Evolutionary conservation across 2,888 invertebrate species (phyloP).

Genomic region (Lumbricus terrestris): DNA sequence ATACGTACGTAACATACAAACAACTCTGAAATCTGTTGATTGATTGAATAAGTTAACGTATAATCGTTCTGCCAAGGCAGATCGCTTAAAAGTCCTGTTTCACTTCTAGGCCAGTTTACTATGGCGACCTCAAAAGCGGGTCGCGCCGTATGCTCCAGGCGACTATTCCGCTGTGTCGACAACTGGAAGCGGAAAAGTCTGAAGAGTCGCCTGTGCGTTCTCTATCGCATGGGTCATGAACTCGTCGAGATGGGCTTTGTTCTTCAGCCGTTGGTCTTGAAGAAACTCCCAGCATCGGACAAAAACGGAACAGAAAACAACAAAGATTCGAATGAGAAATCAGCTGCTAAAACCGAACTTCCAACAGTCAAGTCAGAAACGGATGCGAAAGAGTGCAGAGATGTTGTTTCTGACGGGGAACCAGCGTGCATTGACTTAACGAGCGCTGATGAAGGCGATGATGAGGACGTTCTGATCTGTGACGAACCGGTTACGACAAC

Average conservation of each 20-base stretch:
- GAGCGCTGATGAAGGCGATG: background rate
- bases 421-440: background rate
- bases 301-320: background rate
- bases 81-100: background rate
- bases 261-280: background rate
- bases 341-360: background rate
- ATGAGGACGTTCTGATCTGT: too few species aligned
- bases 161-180: slow-evolving; percentile 27
- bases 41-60: too few species aligned
- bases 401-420: background rate
- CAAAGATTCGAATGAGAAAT: background rate
- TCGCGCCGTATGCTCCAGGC: slow-evolving; percentile 17
- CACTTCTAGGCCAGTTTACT: slow-evolving; percentile 23
- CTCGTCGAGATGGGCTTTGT: slow-evolving; percentile 8
- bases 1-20: too few species aligned
- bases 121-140: slow-evolving; percentile 33
- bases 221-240: slow-evolving; percentile 14
- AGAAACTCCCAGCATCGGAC: background rate
- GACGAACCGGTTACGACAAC: background rate
- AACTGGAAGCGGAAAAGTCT: slow-evolving; percentile 24
- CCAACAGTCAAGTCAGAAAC: background rate
- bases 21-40: too few species aligned
- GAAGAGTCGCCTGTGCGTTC: background rate
- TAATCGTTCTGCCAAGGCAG: background rate
- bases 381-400: background rate